Evolutionary conservation across 1,140 invertebrate species (phyloP).

Genomic region (Heliconius eleuchia): DNA sequence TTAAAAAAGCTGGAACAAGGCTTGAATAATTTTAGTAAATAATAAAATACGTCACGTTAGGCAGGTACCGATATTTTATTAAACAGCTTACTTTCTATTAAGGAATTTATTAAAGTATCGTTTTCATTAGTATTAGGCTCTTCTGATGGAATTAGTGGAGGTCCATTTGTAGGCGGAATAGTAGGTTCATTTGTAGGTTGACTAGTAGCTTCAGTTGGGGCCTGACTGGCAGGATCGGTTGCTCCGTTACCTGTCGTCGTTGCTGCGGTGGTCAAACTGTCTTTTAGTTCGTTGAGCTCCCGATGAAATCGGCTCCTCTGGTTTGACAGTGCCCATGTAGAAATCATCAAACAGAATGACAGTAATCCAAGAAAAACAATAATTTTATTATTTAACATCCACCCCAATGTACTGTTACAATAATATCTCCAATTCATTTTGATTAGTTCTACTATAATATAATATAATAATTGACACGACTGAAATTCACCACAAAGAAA

Average conservation of each 20-base stretch:
- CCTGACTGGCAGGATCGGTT: not conserved
- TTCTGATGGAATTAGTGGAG: not conserved
- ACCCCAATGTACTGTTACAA: conserved; percentile 50
- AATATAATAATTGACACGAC: not conserved
- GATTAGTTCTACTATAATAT: not conserved
- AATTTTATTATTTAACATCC: conserved; percentile 70
- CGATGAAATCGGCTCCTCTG: conserved; percentile 53
- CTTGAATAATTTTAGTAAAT: not conserved
- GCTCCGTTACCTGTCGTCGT: conserved; percentile 17
- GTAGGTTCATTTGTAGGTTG: conserved; percentile 2
- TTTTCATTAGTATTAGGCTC: not conserved
- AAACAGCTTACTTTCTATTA: not conserved
- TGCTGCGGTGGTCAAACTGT: conserved; percentile 24
- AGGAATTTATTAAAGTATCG: not conserved
- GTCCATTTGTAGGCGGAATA: not conserved
- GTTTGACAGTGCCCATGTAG: conserved; percentile 57
- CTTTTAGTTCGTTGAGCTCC: conserved; percentile 50
- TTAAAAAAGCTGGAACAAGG: not conserved
- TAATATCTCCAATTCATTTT: conserved; percentile 67
- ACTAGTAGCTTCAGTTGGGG: not conserved
- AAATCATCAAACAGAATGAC: conserved; percentile 67
- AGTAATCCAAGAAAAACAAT: conserved; percentile 67
- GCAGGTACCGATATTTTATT: conserved; percentile 9
- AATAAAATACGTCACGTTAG: not conserved
- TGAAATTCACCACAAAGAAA: conserved; percentile 11